phyloP scores from a whole-genome alignment of 2,888 invertebrate species.

The Drosophila testacea region DNA sequence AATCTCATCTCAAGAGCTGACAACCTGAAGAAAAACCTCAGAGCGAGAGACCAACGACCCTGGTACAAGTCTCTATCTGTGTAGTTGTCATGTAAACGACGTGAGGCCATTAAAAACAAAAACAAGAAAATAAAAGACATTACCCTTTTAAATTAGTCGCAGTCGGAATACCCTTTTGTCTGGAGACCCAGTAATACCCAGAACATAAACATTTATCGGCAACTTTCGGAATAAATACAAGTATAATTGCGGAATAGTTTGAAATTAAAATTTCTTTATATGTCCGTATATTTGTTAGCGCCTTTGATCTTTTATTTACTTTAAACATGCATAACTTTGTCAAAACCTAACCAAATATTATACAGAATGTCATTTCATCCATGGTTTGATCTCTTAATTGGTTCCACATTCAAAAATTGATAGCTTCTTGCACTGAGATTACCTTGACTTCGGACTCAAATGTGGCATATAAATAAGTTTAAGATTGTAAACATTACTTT shows the following conservation, averaged over 20 bases:
- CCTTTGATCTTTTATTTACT: no score
- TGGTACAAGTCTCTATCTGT: conserved; percentile 28
- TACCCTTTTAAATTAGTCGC: neutral
- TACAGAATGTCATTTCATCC: no score
- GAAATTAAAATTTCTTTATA: no score
- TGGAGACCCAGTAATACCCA: neutral
- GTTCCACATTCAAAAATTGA: no score
- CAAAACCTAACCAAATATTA: no score
- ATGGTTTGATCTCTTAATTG: no score
- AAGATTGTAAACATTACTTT: neutral
- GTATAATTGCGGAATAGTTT: no score
- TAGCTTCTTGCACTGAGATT: neutral
- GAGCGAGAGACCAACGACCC: conserved; percentile 57
- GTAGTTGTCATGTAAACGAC: conserved; percentile 60
- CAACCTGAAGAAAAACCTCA: conserved; percentile 21
- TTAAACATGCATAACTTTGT: no score
- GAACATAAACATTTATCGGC: no score
- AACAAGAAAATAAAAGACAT: conserved; percentile 24
- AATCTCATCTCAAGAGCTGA: conserved; percentile 10
- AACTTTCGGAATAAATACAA: no score
- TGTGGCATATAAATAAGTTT: neutral
- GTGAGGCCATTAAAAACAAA: conserved; percentile 56
- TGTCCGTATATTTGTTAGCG: no score
- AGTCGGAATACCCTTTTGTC: conserved; percentile 4
- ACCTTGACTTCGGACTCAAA: neutral